These are phyloP conservation scores for Harpegnathos saltator DNA, from an alignment of 1,140 invertebrate genomes.

Conservation along the genomic window DNA sequence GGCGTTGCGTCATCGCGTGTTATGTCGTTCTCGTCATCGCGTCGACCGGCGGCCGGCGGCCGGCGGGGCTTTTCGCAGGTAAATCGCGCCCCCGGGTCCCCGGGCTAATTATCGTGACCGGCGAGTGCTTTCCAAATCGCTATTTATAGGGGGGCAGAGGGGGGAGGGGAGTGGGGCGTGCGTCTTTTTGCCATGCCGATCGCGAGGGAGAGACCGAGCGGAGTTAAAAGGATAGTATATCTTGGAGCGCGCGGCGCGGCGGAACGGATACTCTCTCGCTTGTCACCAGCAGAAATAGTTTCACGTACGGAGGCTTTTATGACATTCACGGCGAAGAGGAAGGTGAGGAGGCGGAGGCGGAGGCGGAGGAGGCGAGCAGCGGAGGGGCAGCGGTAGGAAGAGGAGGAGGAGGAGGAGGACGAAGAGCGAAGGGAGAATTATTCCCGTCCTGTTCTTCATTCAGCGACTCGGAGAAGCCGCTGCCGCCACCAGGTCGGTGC, in stretches of 20 bases:
- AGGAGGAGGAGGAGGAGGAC: background rate
- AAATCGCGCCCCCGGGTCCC: too few species aligned
- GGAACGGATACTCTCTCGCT: slow-evolving; percentile 65
- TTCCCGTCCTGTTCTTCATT: slow-evolving; percentile 22
- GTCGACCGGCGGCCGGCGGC: too few species aligned
- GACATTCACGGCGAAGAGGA: slow-evolving; percentile 49
- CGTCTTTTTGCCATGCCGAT: slow-evolving; percentile 10
- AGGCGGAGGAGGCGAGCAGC: background rate
- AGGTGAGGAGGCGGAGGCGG: background rate
- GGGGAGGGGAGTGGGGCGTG: background rate
- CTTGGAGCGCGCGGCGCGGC: slow-evolving; percentile 46
- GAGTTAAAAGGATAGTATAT: slow-evolving; percentile 63
- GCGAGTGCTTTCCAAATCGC: slow-evolving; percentile 32
- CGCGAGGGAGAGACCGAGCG: slow-evolving; percentile 34
- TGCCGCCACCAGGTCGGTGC: slow-evolving; percentile 8
- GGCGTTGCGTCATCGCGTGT: slow-evolving; percentile 39
- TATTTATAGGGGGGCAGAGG: slow-evolving; percentile 13
- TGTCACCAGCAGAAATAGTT: slow-evolving; percentile 73
- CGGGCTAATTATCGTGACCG: slow-evolving; percentile 47
- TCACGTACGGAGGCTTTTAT: slow-evolving; percentile 72
- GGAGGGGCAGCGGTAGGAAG: background rate
- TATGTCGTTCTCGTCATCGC: too few species aligned
- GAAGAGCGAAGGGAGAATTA: background rate
- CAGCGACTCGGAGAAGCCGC: background rate
- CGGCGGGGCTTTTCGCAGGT: too few species aligned